Conservation (phyloP, 2,797 vertebrate species). For the Philypnodon macrostomus region DNA sequence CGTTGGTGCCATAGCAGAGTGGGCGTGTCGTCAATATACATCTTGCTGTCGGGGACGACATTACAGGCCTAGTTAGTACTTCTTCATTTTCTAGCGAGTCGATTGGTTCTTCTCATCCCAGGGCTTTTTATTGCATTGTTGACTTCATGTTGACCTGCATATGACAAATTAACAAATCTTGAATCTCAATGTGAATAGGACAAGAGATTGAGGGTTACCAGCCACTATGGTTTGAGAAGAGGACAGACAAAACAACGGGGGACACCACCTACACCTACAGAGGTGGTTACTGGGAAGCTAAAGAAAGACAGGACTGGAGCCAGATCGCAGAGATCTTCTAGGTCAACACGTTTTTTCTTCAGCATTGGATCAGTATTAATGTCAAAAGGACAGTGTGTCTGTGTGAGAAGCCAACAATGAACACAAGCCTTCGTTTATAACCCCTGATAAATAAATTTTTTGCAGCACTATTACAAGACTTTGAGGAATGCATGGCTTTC, state of each 20-base stretch:
- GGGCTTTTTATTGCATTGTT: no score
- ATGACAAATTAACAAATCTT: no score
- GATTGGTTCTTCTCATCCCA: no score
- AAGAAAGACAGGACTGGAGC: slow-evolving; percentile 91
- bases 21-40: no score
- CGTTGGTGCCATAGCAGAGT: no score
- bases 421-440: slow-evolving; percentile 25
- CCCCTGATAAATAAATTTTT: slow-evolving; percentile 11
- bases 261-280: slow-evolving; percentile 86
- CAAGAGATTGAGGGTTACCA: slow-evolving; percentile 83
- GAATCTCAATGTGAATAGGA: slow-evolving; percentile 68
- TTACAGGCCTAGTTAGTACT: no score
- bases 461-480: slow-evolving; percentile 30
- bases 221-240: slow-evolving; percentile 93
- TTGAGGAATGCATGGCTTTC: slow-evolving; percentile 47
- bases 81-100: no score
- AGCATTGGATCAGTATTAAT: slow-evolving; percentile 13
- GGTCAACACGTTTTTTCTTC: slow-evolving; percentile 6
- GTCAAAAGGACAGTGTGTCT: slow-evolving; percentile 6
- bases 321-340: slow-evolving; percentile 89
- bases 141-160: no score
- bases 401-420: slow-evolving; percentile 36
- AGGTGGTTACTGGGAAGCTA: slow-evolving; percentile 96
- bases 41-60: no score
- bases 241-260: slow-evolving; percentile 80